Conservation (phyloP, 1,140 invertebrate genomes). For the Arctopsyche grandis region DNA sequence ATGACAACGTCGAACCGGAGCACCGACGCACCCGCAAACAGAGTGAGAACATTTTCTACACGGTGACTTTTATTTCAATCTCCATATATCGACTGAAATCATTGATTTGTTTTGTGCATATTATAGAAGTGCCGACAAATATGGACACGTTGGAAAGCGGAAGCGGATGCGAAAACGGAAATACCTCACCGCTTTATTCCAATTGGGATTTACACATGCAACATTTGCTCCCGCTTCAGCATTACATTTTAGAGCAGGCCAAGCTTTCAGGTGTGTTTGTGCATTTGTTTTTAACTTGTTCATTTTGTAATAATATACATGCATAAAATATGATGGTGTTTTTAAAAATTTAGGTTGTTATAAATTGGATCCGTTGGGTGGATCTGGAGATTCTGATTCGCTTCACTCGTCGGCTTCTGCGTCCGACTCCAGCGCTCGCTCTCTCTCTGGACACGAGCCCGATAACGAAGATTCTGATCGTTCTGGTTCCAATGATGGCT, state of each 20-base stretch:
- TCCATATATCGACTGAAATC: too few relatives aligned
- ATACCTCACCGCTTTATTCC: constrained; percentile 74
- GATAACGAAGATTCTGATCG: constrained; percentile 77
- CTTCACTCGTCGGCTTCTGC: constrained; percentile 63
- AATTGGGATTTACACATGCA: constrained; percentile 76
- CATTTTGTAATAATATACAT: not conserved
- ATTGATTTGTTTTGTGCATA: not conserved
- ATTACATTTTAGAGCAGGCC: constrained; percentile 88
- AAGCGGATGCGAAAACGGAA: constrained; percentile 67
- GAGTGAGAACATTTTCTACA: constrained; percentile 32
- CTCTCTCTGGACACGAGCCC: constrained; percentile 72
- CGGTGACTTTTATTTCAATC: not conserved
- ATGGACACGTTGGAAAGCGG: constrained; percentile 56
- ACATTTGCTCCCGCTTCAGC: constrained; percentile 83
- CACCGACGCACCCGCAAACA: constrained; percentile 42
- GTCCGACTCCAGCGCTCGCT: constrained; percentile 61
- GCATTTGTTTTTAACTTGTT: not conserved
- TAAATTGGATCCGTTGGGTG: constrained; percentile 69
- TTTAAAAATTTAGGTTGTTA: constrained; percentile 61
- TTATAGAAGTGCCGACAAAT: constrained; percentile 49
- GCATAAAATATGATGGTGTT: not conserved
- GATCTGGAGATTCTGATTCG: constrained; percentile 72
- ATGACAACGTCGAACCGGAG: constrained; percentile 48
- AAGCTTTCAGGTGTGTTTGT: constrained; percentile 71
- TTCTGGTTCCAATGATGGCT: constrained; percentile 72